A percentile compares a stretch with the other conserved stretches of the same genome.
Conservation (phyloP, 2,888 invertebrate species). For the Lacanobia wlatinum region DNA sequence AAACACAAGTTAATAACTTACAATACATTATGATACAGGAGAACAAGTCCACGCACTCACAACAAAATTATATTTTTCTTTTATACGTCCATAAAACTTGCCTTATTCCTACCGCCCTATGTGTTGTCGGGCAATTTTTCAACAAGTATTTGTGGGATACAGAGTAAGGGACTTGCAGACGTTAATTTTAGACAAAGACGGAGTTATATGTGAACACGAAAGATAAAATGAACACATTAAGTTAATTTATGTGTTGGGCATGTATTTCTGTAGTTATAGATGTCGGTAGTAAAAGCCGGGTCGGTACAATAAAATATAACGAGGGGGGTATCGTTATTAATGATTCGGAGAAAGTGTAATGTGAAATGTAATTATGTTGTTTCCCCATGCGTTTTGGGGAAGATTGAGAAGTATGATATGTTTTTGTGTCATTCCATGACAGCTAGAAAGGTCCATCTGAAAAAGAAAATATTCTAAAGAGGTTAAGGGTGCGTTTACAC, state of each 20-base stretch:
- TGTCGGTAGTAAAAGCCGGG: constrained; percentile 45
- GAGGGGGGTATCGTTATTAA: constrained; percentile 53
- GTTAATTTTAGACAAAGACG: constrained; percentile 84
- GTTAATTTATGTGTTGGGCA: constrained; percentile 80
- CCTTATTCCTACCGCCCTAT: constrained; percentile 49
- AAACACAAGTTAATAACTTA: constrained; percentile 67
- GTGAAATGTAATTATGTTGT: constrained; percentile 46
- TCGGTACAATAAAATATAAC: constrained; percentile 57
- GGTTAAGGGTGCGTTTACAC: too few relatives aligned
- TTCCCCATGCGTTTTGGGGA: constrained; percentile 20
- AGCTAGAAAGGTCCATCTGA: neutral
- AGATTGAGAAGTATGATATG: neutral
- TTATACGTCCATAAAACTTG: constrained; percentile 66
- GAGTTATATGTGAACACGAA: constrained; percentile 71
- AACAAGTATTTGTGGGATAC: constrained; percentile 76
- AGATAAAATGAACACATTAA: constrained; percentile 80
- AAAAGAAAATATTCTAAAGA: neutral
- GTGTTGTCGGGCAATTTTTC: constrained; percentile 77
- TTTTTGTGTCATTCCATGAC: neutral
- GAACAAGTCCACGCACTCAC: constrained; percentile 76
- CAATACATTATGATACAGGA: constrained; percentile 73
- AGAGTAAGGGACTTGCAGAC: constrained; percentile 73
- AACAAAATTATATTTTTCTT: constrained; percentile 73
- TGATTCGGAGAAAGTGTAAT: constrained; percentile 47
- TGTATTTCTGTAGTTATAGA: constrained; percentile 66